Evolutionary conservation across 2,888 invertebrate species (phyloP).

Genomic region (Aleiodes testaceus): DNA sequence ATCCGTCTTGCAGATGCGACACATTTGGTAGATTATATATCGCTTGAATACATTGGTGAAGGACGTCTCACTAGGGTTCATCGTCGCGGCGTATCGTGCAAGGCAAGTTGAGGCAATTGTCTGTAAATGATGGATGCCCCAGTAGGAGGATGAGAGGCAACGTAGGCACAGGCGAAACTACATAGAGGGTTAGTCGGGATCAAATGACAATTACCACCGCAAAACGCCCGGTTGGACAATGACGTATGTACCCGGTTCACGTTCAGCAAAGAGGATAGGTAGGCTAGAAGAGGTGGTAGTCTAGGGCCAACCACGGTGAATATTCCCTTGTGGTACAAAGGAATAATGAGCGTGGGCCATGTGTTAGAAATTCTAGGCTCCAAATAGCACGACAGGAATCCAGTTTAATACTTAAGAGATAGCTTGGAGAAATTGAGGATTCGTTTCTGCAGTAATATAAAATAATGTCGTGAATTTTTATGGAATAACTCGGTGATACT

Average conservation of each 20-base stretch:
- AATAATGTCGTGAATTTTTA: background rate
- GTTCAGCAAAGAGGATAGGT: conserved; percentile 50
- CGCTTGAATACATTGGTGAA: conserved; percentile 41
- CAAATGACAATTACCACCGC: conserved; percentile 69
- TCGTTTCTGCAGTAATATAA: background rate
- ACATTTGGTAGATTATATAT: conserved; percentile 48
- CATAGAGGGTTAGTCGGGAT: conserved; percentile 60
- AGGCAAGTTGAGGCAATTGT: conserved; percentile 66
- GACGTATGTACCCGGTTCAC: conserved; percentile 62
- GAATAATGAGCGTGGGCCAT: conserved; percentile 54
- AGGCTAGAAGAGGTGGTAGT: conserved; percentile 47
- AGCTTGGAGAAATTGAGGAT: background rate
- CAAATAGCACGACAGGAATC: background rate
- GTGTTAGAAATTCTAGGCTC: conserved; percentile 44
- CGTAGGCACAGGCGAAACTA: conserved; percentile 31
- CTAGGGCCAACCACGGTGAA: conserved; percentile 2
- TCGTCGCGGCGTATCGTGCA: conserved; percentile 52
- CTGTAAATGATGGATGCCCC: conserved; percentile 69
- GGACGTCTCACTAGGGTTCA: conserved; percentile 57
- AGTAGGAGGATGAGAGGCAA: conserved; percentile 26
- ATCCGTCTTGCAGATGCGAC: conserved; percentile 42
- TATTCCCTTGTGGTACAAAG: conserved; percentile 55
- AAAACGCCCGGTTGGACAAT: conserved; percentile 64
- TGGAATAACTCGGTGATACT: background rate
- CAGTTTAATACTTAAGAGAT: background rate